Base-by-base conservation (phyloP, 2,797 vertebrate genomes). In the Urophycis tenuis region DNA sequence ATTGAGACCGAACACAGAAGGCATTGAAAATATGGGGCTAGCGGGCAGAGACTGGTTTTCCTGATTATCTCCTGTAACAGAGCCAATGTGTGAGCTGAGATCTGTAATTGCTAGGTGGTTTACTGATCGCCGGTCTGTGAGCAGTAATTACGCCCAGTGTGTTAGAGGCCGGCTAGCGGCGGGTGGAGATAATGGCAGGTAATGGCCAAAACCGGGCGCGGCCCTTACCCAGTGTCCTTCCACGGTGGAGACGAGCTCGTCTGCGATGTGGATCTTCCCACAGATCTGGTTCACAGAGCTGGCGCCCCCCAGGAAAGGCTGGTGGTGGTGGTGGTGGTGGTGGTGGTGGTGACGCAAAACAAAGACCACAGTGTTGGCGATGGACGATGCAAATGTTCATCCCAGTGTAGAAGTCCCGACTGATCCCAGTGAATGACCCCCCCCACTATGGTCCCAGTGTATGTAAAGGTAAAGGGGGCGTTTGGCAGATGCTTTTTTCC, bases 221-320 rank as follows among this genome's bases (percentile, higher is more conserved):
- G 30, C 33, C 49, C 78, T 85, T 87, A 99, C 97, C 97, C 97
- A 99, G 91, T 96, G 96, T 84, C 97, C 97, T 0, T 90, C 93
- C 39, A 99, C 90, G 1, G 85, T 95, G 0, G 96, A 95, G 86
- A 95, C 80, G 10, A 96, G 88, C 36, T 96, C 95, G 70, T 95
- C 95, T 81, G 94, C 96, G 0, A 92, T 87, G 1, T 74, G 91
- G 81, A 99, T 97, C 93, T 95, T 97, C 81, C 97, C 97, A 0
- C 90, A 94, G 88, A 99, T 95, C 87, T 96, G 96, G 90, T 99
- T 98, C 86, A 97, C 95, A 78, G 92, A 95, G 2, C 90, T 36
- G 31, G 93, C 89, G 79, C 95, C 94, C 78, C 96, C 95, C 0
- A 99, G 96, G 90, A 99, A 96, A 49, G 97, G 97, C 97, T 99